Evolutionary conservation across 2,888 invertebrate genomes (phyloP), one percentile per base, ranked within the genome.

Genomic region (Junonia oenone): DNA sequence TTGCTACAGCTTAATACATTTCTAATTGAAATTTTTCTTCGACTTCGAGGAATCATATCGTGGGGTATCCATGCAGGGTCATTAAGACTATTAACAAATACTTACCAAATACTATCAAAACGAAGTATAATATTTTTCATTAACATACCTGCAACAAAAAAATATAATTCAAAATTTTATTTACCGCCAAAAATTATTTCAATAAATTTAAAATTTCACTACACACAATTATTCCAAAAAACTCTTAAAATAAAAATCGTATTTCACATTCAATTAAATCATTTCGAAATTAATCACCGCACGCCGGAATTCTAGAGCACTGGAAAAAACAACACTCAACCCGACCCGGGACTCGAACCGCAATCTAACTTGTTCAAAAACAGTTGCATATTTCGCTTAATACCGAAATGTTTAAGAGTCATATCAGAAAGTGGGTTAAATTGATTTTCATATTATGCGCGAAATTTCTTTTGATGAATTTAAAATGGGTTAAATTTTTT

Each of bases 371-470:
- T 46, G 40, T 51, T 54, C 45, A 55, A 55, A 53, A 47, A 45
- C 15, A 55, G 56, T 58, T 58, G 26, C 33, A 55, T 51, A 49
- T 50, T 51, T 53, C 35, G 40, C 51, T 59, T 33, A 48, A 54
- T 45, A 48, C 31, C 26, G 35, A 47, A 49, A 45, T 45, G 40
- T 45, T 52, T 51, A 58, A 58, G 54, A 48, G 40, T 43, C 33
- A 40, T 58, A 17, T 26, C 27, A 27, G 13, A 33, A 60, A 60
- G 45, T 62, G 37, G 59, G 62, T 62, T 51, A 52, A 43, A 26
- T 43, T 43, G 43, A 26, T 43, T n/a, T 26, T 19, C 2, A 8
- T 54, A 13, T n/a, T n/a, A 43, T 43, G 26, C 9, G 38, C 17
- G 6, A 4, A 40, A 40, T 19, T 19, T 35, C 6, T 2, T 35